Evolutionary conservation across 1,140 invertebrate genomes (phyloP).

Genomic region (Andrena cerasifolii): DNA sequence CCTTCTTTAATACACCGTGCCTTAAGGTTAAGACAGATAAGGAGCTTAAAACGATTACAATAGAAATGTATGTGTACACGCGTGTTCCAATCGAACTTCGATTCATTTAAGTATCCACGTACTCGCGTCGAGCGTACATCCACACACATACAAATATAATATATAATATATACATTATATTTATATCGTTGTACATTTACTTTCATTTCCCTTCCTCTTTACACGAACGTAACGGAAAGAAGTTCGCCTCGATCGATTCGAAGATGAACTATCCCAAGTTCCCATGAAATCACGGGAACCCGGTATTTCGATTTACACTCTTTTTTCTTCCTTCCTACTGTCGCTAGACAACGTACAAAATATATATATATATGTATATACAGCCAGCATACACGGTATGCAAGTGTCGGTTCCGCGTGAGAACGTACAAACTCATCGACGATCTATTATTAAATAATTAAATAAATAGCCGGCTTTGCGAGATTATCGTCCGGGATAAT

Average conservation of each 20-base stretch:
- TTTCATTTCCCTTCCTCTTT: no score
- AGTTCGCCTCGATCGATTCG: background rate
- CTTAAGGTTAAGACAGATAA: conserved; percentile 12
- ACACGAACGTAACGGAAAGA: background rate
- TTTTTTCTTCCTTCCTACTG: conserved; percentile 1
- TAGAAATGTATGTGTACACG: conserved; percentile 8
- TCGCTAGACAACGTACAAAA: conserved; percentile 62
- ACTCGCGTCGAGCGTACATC: background rate
- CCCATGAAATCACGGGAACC: conserved; percentile 1
- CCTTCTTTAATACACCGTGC: background rate
- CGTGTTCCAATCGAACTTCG: conserved; percentile 19
- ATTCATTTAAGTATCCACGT: conserved; percentile 16
- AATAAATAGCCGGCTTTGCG: conserved; percentile 50
- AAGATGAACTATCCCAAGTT: background rate
- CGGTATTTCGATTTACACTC: no score
- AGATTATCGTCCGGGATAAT: conserved; percentile 57
- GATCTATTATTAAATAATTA: conserved; percentile 63
- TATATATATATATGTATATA: conserved; percentile 9
- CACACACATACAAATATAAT: conserved; percentile 43
- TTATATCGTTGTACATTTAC: background rate
- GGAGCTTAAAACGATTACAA: conserved; percentile 17
- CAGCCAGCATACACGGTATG: conserved; percentile 72
- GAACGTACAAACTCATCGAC: conserved; percentile 55
- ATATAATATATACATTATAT: conserved; percentile 42
- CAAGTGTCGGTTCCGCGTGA: conserved; percentile 54